phyloP scores from a whole-genome alignment of 2,797 vertebrate genomes.

The Brachymystax lenok region DNA sequence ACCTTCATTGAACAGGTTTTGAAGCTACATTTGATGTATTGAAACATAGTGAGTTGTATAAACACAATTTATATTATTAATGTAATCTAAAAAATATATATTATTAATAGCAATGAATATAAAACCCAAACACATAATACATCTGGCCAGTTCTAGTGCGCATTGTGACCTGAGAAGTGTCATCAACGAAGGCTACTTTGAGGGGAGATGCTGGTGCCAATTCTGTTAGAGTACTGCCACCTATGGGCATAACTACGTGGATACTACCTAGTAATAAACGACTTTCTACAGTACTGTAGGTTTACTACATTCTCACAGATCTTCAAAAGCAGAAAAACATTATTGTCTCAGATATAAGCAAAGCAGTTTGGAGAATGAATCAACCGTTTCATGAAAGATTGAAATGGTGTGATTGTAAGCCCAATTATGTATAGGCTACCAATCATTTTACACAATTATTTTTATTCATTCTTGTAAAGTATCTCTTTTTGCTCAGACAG shows the following conservation, averaged over 20 bases:
- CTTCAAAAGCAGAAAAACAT: neutral
- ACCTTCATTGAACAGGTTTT: neutral
- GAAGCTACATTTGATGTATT: neutral
- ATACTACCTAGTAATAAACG: slow-evolving; percentile 12
- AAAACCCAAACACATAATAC: neutral
- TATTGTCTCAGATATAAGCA: neutral
- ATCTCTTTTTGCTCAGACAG: neutral
- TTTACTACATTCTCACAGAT: neutral
- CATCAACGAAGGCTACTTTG: slow-evolving; percentile 14
- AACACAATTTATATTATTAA: neutral
- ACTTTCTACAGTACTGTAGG: neutral
- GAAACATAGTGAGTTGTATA: too few species aligned
- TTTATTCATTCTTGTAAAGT: neutral
- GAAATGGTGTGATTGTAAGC: neutral
- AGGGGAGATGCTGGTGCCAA: slow-evolving; percentile 19
- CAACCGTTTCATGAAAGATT: neutral
- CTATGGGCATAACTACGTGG: slow-evolving; percentile 67
- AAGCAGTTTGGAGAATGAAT: neutral
- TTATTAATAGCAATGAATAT: too few species aligned
- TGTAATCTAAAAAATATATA: neutral
- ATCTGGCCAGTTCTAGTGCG: neutral
- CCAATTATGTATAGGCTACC: neutral
- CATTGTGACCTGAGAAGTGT: slow-evolving; percentile 26
- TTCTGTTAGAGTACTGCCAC: slow-evolving; percentile 77
- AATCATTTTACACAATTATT: neutral